Evolutionary conservation across 1,140 invertebrate genomes (phyloP).

Genomic region (Nymphalis io): DNA sequence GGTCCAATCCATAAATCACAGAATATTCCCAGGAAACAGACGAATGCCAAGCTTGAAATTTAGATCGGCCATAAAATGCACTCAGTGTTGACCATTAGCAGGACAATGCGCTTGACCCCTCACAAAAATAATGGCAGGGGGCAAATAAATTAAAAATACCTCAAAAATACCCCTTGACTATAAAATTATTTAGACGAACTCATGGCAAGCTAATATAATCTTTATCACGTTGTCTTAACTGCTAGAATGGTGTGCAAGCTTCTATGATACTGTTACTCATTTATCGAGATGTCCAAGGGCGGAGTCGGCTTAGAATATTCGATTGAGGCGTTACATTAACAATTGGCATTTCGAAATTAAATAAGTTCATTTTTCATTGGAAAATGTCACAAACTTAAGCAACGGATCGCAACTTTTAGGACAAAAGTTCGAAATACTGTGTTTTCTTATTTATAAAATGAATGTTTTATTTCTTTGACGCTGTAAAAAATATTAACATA

Average conservation of each 20-base stretch:
- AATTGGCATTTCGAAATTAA: constrained; percentile 19
- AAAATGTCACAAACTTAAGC: no score
- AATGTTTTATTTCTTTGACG: no score
- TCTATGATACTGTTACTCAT: background rate
- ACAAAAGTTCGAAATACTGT: no score
- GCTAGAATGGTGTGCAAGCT: background rate
- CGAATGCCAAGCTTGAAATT: constrained; percentile 46
- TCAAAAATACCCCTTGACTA: constrained; percentile 74
- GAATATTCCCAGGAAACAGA: constrained; percentile 27
- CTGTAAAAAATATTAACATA: no score
- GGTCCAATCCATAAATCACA: constrained; percentile 22
- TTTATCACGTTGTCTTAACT: background rate
- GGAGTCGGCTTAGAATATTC: constrained; percentile 25
- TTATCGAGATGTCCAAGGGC: constrained; percentile 10
- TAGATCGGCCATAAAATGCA: constrained; percentile 67
- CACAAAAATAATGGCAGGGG: constrained; percentile 70
- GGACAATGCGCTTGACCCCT: constrained; percentile 69
- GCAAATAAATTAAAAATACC: constrained; percentile 78
- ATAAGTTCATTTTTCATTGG: background rate
- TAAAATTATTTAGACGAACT: constrained; percentile 28
- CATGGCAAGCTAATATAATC: background rate
- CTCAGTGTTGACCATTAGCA: constrained; percentile 51
- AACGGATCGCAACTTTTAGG: no score
- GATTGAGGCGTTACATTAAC: constrained; percentile 32
- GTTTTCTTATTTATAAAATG: no score